phyloP scores from a whole-genome alignment of 2,888 invertebrate genomes.

The Norana najaformis region DNA sequence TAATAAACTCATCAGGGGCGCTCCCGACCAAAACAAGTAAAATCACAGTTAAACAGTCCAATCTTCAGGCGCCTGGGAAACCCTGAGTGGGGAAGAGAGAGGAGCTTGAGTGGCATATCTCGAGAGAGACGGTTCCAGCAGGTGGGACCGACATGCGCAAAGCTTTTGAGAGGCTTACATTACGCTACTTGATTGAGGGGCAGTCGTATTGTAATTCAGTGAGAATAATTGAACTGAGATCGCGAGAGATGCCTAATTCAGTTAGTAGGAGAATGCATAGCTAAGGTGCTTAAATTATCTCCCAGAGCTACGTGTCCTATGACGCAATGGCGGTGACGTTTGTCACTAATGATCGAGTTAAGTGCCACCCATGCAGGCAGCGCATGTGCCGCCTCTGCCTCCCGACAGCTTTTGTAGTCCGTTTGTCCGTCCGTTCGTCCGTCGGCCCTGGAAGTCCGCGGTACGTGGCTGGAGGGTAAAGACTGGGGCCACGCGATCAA shows the following conservation, averaged over 20 bases:
- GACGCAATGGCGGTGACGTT: not conserved
- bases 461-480: not conserved
- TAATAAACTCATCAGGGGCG: too few species aligned
- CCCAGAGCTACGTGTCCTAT: not conserved
- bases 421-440: not conserved
- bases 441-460: too few species aligned
- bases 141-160: too few species aligned
- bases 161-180: too few species aligned
- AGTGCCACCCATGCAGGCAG: not conserved
- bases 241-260: not conserved
- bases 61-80: too few species aligned
- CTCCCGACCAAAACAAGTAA: too few species aligned
- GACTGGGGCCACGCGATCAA: not conserved
- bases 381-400: not conserved
- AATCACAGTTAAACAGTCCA: too few species aligned
- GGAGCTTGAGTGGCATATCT: too few species aligned
- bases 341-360: not conserved
- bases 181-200: not conserved
- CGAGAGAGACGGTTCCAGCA: too few species aligned
- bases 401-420: not conserved
- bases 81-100: too few species aligned
- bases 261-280: not conserved
- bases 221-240: not conserved
- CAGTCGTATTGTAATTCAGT: conserved; percentile 2
- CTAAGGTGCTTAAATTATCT: not conserved